Conservation (phyloP, 2,888 invertebrate genomes). For the Pammene aurita region DNA sequence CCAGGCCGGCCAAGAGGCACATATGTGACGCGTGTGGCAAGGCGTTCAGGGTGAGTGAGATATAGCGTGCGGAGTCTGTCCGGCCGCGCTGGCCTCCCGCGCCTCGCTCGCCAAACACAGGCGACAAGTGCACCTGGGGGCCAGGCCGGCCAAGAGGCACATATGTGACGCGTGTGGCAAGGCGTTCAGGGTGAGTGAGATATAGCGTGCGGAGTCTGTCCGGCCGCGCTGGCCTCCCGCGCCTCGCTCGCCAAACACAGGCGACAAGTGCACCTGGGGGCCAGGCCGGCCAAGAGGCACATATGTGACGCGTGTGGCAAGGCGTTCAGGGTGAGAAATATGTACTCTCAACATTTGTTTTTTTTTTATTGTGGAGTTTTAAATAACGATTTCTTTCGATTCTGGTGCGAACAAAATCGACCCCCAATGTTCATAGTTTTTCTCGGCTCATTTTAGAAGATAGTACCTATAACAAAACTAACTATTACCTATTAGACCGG, state of each 20-base stretch:
- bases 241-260: slow-evolving; percentile 34
- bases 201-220: not conserved
- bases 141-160: slow-evolving; percentile 18
- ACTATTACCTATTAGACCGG: too few species aligned
- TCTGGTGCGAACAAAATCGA: too few species aligned
- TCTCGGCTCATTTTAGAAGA: too few species aligned
- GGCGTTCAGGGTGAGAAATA: slow-evolving; percentile 1
- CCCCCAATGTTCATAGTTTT: too few species aligned
- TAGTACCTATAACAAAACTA: too few species aligned
- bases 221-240: slow-evolving; percentile 3
- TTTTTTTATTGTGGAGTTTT: too few species aligned
- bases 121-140: slow-evolving; percentile 18
- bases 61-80: slow-evolving; percentile 40
- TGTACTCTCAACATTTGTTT: too few species aligned
- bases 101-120: slow-evolving; percentile 25
- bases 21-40: slow-evolving; percentile 52
- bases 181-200: slow-evolving; percentile 31
- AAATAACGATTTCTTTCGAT: too few species aligned
- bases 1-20: slow-evolving; percentile 42
- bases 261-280: slow-evolving; percentile 43
- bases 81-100: slow-evolving; percentile 41
- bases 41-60: slow-evolving; percentile 2
- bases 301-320: slow-evolving; percentile 52
- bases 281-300: slow-evolving; percentile 42
- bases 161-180: slow-evolving; percentile 13